Percentiles rank a stretch among this genome's conserved stretches.
These are phyloP conservation scores for Gasterosteus nipponicus DNA, from an alignment of 2,113 vertebrate genomes.

Conservation along the genomic window DNA sequence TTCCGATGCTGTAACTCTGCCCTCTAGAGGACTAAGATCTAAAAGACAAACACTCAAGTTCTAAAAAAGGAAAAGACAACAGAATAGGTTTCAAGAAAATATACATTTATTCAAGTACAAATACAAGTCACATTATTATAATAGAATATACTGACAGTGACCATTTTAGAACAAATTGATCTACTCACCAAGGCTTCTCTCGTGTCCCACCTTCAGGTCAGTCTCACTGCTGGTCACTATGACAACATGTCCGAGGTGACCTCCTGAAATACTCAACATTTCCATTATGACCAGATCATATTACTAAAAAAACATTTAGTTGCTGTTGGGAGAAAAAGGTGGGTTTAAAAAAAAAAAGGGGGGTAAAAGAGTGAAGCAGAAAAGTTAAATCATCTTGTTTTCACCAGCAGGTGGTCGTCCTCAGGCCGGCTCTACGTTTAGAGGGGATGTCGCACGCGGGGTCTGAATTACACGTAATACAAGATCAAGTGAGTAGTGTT, in stretches of 20 bases:
- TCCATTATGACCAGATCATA: neutral
- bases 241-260: neutral
- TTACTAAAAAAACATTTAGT: neutral
- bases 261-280: conserved; percentile 51
- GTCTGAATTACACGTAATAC: neutral
- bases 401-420: neutral
- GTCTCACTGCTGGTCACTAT: neutral
- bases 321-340: neutral
- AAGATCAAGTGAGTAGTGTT: neutral
- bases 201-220: conserved; percentile 6
- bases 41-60: neutral
- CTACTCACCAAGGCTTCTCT: conserved; percentile 57
- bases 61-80: conserved; percentile 3
- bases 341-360: neutral
- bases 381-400: neutral
- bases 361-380: too few species aligned
- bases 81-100: neutral
- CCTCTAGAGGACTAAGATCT: conserved; percentile 17
- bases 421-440: neutral
- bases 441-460: neutral
- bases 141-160: conserved; percentile 1
- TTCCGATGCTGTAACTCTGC: conserved; percentile 9
- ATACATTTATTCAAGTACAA: conserved; percentile 53
- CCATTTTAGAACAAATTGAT: neutral
- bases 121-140: neutral